Base-by-base conservation (phyloP, 1,140 invertebrate genomes). In the Solenopsis fugax region DNA sequence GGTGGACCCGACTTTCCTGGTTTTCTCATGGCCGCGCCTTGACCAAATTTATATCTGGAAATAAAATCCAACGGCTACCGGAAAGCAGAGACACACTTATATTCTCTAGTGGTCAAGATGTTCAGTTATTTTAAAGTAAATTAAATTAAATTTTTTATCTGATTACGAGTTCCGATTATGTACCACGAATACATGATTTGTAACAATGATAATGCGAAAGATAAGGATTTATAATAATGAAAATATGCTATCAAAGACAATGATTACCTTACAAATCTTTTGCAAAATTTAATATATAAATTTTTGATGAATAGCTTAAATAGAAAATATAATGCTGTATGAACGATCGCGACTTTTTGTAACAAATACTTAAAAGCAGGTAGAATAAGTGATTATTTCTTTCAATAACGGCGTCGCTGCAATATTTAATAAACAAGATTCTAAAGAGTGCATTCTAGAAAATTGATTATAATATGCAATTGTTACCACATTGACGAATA, bases 21-120 rank as follows among this genome's bases (percentile, higher is more conserved):
- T 87, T 91, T 93, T 92, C 88, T 93, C 91, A 92, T 90, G 58
- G 60, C 69, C 81, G 60, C 78, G 75, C 85, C 72, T 75, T 89
- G 62, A 81, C 80, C 87, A 87, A 84, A 93, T 93, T 93, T 93
- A 93, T 92, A 86, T 80, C 60, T 75, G 82, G 24, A 60, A 87
- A 90, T 88, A 71, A 88, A 89, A 91, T 85, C 86, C 88, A 69
- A 24, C 48, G 48, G 24, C 67, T 65, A 73, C 37, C 80, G 80
- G 69, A 84, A 84, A 54, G 34, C 13, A n/a, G 10, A 6, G 41
- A 77, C 16, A 71, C 48, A 56, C 37, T n/a, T 58, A 45, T 67
- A 37, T 48, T 88, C 71, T 65, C 71, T n/a, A 60, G 29, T 10
- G 29, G 10, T 64, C 75, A 34, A 60, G 24, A 6, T n/a, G 0